Conservation (phyloP, 2,888 invertebrate genomes). For the Papilio elwesi region DNA sequence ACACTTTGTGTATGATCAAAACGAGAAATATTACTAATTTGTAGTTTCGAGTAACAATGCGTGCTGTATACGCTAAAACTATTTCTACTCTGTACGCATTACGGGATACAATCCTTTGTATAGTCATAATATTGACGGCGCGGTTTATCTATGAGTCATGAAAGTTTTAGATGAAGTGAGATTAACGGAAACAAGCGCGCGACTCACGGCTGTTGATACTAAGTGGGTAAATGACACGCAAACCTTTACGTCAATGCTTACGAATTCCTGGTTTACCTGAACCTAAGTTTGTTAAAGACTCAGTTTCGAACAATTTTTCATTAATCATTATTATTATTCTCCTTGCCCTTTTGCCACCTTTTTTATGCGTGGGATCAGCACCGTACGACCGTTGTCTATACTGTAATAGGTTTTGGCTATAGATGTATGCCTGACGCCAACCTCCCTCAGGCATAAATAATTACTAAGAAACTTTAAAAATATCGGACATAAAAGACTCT, state of each 20-base stretch:
- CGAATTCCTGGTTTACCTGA: neutral
- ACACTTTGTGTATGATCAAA: neutral
- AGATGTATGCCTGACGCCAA: too few species aligned
- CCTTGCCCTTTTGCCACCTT: too few species aligned
- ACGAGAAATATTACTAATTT: neutral
- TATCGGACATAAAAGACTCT: too few species aligned
- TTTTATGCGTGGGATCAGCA: too few species aligned
- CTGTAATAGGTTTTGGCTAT: too few species aligned
- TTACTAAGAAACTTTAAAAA: too few species aligned
- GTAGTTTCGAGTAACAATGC: neutral
- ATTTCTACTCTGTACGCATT: neutral
- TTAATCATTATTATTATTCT: too few species aligned
- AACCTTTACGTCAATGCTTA: constrained; percentile 6
- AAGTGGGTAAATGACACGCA: constrained; percentile 17
- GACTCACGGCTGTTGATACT: constrained; percentile 16
- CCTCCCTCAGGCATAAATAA: too few species aligned
- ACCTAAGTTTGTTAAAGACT: neutral
- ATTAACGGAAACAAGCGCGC: constrained; percentile 28
- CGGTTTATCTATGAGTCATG: constrained; percentile 23
- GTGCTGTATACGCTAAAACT: neutral
- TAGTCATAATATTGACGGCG: constrained; percentile 17
- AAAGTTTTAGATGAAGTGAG: constrained; percentile 35
- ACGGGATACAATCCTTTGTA: neutral
- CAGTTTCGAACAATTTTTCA: too few species aligned
- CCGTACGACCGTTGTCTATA: too few species aligned